phyloP scores from a whole-genome alignment of 2,797 vertebrate genomes.

The Dermochelys coriacea region DNA sequence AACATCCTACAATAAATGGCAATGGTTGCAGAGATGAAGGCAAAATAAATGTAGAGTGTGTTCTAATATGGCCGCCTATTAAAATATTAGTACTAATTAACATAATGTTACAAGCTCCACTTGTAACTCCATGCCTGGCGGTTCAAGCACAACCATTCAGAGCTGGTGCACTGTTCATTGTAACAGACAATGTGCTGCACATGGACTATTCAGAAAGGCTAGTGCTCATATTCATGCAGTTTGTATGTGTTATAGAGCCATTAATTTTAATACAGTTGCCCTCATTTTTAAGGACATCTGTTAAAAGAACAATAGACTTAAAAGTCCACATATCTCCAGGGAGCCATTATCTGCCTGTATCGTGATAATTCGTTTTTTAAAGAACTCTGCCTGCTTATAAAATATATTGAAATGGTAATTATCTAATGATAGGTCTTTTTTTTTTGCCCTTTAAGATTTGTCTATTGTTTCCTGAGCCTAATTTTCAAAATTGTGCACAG shows the following conservation, averaged over 20 bases:
- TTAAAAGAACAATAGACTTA: constrained; percentile 2
- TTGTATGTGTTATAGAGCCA: constrained; percentile 10
- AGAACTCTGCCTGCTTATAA: background rate
- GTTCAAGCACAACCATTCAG: constrained; percentile 43
- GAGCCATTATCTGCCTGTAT: background rate
- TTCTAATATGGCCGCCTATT: constrained; percentile 40
- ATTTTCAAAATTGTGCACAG: background rate
- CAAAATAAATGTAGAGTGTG: constrained; percentile 30
- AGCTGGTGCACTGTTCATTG: constrained; percentile 24
- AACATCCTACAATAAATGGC: constrained; percentile 40
- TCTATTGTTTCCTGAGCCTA: background rate
- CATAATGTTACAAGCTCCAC: constrained; percentile 35
- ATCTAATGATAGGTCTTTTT: background rate
- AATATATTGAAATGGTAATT: background rate
- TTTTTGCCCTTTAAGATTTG: background rate
- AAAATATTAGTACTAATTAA: constrained; percentile 63
- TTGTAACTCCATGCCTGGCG: constrained; percentile 44
- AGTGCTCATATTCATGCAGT: background rate
- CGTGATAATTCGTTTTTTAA: background rate
- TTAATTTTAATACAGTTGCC: constrained; percentile 45
- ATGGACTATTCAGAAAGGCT: background rate
- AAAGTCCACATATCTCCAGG: constrained; percentile 22
- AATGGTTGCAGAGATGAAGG: constrained; percentile 43
- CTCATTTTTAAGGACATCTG: constrained; percentile 19
- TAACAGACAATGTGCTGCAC: background rate